Conservation (phyloP, 2,888 invertebrate genomes). For the Therioaphis trifolii region DNA sequence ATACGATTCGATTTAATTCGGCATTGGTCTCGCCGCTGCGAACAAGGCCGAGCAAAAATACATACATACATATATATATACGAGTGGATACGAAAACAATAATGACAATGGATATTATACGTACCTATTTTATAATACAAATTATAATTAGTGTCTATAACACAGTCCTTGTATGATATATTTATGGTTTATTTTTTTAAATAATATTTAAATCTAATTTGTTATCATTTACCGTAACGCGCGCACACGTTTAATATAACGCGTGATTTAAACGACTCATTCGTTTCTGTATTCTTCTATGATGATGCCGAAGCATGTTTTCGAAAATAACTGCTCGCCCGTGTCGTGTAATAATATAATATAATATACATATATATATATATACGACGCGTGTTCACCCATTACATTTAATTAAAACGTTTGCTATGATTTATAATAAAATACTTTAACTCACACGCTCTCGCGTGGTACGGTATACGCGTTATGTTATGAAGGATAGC, state of each 20-base stretch:
- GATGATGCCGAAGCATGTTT: not conserved
- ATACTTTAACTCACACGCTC: not conserved
- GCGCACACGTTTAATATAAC: not conserved
- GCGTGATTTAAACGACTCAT: constrained; percentile 34
- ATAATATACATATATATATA: not conserved
- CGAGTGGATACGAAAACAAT: not conserved
- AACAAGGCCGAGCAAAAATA: constrained; percentile 1
- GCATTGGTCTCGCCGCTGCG: not conserved
- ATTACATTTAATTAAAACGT: constrained; percentile 39
- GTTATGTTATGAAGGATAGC: not conserved
- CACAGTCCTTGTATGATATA: too few relatives aligned
- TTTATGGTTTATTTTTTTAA: not conserved
- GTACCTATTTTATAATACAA: too few relatives aligned
- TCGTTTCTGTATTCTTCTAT: not conserved
- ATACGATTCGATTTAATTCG: not conserved
- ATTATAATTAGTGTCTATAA: too few relatives aligned
- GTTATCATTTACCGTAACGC: constrained; percentile 15
- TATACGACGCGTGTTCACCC: not conserved
- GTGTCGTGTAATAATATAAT: constrained; percentile 5
- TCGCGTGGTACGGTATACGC: not conserved
- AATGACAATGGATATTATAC: constrained; percentile 9
- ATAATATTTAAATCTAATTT: not conserved
- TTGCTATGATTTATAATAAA: constrained; percentile 46
- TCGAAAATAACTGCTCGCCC: constrained; percentile 19
- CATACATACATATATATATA: not conserved